Evolutionary conservation across 2,113 vertebrate genomes (phyloP).

Genomic region (Ctenodactylus gundi): DNA sequence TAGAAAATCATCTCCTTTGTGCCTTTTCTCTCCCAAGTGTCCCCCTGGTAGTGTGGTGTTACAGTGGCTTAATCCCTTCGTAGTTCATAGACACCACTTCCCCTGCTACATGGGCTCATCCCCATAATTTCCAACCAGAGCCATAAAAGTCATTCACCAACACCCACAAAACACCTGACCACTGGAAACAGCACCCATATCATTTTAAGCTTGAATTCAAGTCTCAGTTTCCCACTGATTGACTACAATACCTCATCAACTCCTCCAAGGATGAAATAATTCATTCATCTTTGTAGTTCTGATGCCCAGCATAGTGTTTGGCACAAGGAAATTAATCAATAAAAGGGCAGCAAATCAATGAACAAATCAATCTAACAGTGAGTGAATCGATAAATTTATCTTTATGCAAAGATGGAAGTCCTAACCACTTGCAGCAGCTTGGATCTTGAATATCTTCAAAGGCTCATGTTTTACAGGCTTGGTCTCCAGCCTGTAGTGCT

Average conservation of each 20-base stretch:
- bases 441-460: not conserved
- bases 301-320: not conserved
- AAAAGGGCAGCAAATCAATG: not conserved
- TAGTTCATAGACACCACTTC: not conserved
- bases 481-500: not conserved
- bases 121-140: not conserved
- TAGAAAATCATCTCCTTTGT: not conserved
- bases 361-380: not conserved
- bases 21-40: not conserved
- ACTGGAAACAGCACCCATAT: not conserved
- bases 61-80: not conserved
- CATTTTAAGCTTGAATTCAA: not conserved
- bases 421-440: not conserved
- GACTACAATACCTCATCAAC: not conserved
- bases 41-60: not conserved
- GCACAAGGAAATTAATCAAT: not conserved
- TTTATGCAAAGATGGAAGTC: not conserved
- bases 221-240: not conserved
- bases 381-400: not conserved
- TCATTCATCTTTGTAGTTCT: not conserved
- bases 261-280: not conserved
- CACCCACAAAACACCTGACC: not conserved
- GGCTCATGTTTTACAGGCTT: not conserved
- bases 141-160: not conserved
- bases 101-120: not conserved